Conservation (phyloP, 1,140 invertebrate genomes). For the Plodia interpunctella region DNA sequence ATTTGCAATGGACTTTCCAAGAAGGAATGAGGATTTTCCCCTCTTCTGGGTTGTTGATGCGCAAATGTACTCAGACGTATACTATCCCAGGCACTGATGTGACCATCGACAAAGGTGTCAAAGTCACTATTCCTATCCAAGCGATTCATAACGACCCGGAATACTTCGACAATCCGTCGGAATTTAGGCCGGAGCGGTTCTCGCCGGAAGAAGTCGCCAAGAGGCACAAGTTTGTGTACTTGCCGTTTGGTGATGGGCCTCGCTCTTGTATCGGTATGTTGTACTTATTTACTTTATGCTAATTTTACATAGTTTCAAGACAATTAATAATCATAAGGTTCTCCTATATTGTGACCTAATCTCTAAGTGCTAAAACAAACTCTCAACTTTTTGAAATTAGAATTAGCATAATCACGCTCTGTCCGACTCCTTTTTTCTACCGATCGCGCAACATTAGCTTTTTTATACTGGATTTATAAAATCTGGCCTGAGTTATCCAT, state of each 20-base stretch:
- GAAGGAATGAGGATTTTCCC: slow-evolving; percentile 64
- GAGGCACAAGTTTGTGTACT: slow-evolving; percentile 55
- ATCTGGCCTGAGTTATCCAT: too few species aligned
- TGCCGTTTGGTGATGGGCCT: slow-evolving; percentile 51
- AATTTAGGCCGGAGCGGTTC: slow-evolving; percentile 79
- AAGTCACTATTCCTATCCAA: slow-evolving; percentile 57
- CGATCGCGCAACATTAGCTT: too few species aligned
- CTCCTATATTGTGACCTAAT: too few species aligned
- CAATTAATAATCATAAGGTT: too few species aligned
- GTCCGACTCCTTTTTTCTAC: too few species aligned
- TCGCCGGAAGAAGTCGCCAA: slow-evolving; percentile 42
- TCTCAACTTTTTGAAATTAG: too few species aligned
- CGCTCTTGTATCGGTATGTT: slow-evolving; percentile 48
- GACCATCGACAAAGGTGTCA: slow-evolving; percentile 50
- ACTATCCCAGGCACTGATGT: slow-evolving; percentile 55
- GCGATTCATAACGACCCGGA: slow-evolving; percentile 76
- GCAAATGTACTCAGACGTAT: slow-evolving; percentile 58
- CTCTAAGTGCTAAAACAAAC: too few species aligned
- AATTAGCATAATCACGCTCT: too few species aligned
- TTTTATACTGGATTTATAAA: too few species aligned
- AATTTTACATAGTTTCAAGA: too few species aligned
- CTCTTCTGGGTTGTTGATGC: slow-evolving; percentile 45
- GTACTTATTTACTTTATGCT: slow-evolving; percentile 3
- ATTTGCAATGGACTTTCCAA: slow-evolving; percentile 49
- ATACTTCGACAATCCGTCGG: slow-evolving; percentile 74